Percentiles rank a stretch among this genome's conserved stretches.
Evolutionary conservation across 1,140 invertebrate genomes (phyloP).

Genomic region (Microplitis mediator): DNA sequence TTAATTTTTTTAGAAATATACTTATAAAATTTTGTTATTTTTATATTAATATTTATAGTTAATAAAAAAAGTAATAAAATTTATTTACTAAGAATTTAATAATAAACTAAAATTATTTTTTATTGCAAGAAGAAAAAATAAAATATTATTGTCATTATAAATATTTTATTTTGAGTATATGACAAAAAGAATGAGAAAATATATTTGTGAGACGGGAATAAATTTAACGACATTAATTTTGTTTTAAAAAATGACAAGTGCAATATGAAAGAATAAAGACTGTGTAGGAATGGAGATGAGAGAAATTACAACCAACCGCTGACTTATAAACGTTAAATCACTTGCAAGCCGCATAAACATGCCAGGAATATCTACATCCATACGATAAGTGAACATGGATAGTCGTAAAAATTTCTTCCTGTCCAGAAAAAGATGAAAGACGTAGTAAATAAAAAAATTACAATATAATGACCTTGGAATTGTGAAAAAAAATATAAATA

Average conservation of each 20-base stretch:
- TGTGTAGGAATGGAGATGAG: background rate
- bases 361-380: conserved; percentile 30
- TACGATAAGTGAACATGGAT: conserved; percentile 13
- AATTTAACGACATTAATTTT: background rate
- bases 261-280: background rate
- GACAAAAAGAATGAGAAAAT: background rate
- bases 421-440: background rate
- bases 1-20: background rate
- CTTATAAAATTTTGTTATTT: too few relatives aligned
- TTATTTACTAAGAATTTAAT: too few relatives aligned
- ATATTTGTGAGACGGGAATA: background rate
- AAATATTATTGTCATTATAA: background rate
- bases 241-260: background rate
- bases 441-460: background rate
- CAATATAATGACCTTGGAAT: background rate
- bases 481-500: too few relatives aligned
- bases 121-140: too few relatives aligned
- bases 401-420: background rate
- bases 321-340: conserved; percentile 32
- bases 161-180: background rate
- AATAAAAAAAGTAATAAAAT: too few relatives aligned
- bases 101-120: too few relatives aligned
- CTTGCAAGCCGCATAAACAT: conserved; percentile 28
- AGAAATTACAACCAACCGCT: background rate
- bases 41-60: too few relatives aligned